These are phyloP conservation scores for Hyalella azteca DNA, from an alignment of 2,888 invertebrate species.

Conservation along the genomic window DNA sequence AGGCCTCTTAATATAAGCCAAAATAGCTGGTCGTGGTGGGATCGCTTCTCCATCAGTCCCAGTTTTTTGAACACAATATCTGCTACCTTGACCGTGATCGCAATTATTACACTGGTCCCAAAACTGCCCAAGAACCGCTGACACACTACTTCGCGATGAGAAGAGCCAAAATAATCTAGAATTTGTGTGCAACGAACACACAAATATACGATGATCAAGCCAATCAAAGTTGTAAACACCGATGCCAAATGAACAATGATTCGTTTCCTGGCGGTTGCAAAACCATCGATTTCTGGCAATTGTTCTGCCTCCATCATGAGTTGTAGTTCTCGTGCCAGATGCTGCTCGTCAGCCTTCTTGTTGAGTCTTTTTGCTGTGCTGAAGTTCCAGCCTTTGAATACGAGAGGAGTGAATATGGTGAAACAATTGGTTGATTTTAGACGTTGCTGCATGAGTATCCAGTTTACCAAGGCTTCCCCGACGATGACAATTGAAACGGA, in stretches of 20 bases:
- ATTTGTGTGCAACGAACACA: too few species aligned
- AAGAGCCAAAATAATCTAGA: too few species aligned
- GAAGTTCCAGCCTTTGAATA: constrained; percentile 3
- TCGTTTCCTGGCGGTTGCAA: not conserved
- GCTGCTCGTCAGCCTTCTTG: not conserved
- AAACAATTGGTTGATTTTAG: not conserved
- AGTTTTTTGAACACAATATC: not conserved
- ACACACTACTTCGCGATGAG: too few species aligned
- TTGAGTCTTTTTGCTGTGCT: not conserved
- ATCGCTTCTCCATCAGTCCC: not conserved
- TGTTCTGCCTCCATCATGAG: not conserved
- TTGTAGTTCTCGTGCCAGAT: not conserved
- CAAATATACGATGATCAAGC: not conserved
- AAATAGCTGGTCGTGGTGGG: not conserved
- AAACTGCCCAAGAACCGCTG: not conserved
- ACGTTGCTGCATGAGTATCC: not conserved
- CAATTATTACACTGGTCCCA: not conserved
- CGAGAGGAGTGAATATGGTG: not conserved
- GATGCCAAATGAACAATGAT: not conserved
- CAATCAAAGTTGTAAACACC: not conserved
- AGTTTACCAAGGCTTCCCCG: not conserved
- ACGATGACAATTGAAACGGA: not conserved
- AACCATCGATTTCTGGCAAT: not conserved
- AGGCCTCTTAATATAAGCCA: not conserved
- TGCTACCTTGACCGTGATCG: not conserved